Evolutionary conservation across 2,113 vertebrate genomes (phyloP).

Genomic region (Arenaria interpres): DNA sequence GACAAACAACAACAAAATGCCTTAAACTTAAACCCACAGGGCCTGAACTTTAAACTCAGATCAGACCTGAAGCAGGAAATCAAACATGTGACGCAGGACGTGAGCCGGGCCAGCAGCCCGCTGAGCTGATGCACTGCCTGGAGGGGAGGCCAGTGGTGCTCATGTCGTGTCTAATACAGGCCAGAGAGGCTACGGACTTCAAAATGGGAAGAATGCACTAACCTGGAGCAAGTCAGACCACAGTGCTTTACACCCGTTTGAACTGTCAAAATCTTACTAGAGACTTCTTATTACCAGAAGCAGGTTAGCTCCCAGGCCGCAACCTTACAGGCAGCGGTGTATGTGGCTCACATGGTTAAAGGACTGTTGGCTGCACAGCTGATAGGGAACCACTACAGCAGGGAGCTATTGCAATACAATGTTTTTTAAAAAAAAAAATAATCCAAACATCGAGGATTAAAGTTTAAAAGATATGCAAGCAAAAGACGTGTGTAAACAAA

Average conservation of each 20-base stretch:
- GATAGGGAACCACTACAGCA: neutral
- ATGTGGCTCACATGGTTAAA: neutral
- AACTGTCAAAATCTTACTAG: neutral
- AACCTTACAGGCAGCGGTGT: neutral
- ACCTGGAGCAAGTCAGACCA: neutral
- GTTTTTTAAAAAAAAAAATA: neutral
- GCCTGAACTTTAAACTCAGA: neutral
- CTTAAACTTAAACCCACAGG: constrained; percentile 6
- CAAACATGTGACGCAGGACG: neutral
- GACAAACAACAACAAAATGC: neutral
- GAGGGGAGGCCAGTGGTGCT: neutral
- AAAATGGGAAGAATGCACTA: neutral
- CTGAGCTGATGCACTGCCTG: neutral
- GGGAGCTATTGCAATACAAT: neutral
- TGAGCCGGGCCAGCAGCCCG: neutral
- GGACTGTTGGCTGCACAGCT: neutral
- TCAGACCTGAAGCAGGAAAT: neutral
- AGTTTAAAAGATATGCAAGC: neutral
- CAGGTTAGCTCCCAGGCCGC: neutral
- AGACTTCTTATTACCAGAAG: neutral
- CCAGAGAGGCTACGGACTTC: neutral
- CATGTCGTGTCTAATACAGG: neutral
- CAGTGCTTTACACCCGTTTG: neutral
- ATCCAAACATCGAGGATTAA: neutral
- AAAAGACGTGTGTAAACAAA: neutral